These are phyloP conservation scores for Euproctis similis DNA, from an alignment of 2,888 invertebrate genomes.

Conservation along the genomic window DNA sequence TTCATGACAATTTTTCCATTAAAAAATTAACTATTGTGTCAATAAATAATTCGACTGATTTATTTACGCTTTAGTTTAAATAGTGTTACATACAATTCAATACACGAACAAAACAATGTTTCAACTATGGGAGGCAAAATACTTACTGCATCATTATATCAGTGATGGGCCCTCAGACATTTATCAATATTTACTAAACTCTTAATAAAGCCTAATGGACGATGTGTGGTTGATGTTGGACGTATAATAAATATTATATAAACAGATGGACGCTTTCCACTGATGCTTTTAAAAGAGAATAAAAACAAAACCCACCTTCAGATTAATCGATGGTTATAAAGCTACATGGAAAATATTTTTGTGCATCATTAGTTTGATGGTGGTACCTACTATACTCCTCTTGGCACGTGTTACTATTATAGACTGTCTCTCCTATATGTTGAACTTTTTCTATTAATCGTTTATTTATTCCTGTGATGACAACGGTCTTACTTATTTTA, in stretches of 20 bases:
- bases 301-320: conserved; percentile 44
- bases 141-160: conserved; percentile 51
- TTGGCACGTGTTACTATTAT: conserved; percentile 28
- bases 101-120: no score
- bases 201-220: conserved; percentile 65
- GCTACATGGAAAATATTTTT: conserved; percentile 71
- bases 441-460: conserved; percentile 20
- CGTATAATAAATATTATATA: conserved; percentile 14
- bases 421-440: conserved; percentile 16
- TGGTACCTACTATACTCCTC: conserved; percentile 27
- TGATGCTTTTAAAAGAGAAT: conserved; percentile 45
- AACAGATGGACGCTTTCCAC: conserved; percentile 35
- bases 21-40: no score
- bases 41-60: no score
- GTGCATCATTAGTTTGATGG: conserved; percentile 61
- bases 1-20: no score
- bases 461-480: conserved; percentile 6
- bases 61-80: no score
- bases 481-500: no score
- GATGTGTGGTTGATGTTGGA: conserved; percentile 32
- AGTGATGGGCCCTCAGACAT: conserved; percentile 41
- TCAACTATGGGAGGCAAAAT: conserved; percentile 40
- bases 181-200: conserved; percentile 66
- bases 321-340: conserved; percentile 66
- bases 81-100: no score